Conservation (phyloP, 2,113 vertebrate genomes). For the Sceloporus undulatus region DNA sequence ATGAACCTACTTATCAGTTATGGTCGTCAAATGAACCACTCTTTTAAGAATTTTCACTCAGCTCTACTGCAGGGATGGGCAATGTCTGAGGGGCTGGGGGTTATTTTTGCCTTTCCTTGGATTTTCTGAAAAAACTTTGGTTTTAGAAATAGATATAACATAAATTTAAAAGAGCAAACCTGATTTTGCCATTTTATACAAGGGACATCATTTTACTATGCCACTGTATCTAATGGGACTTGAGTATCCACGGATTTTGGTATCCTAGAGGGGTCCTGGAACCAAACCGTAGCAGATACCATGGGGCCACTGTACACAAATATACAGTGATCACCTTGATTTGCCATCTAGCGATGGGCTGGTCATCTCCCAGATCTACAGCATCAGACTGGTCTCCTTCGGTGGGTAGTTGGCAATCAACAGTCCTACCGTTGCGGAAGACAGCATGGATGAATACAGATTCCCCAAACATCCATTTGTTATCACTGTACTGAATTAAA, state of each 20-base stretch:
- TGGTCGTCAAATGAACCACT: not conserved
- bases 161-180: too few species aligned
- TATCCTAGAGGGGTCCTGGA: too few species aligned
- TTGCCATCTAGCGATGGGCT: conserved; percentile 84
- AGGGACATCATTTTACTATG: too few species aligned
- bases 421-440: conserved; percentile 77
- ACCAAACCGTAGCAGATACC: too few species aligned
- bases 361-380: conserved; percentile 63
- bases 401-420: conserved; percentile 85
- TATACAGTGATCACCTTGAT: conserved; percentile 81
- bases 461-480: conserved; percentile 81
- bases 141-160: too few species aligned
- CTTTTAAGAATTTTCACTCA: not conserved
- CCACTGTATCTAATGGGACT: too few species aligned
- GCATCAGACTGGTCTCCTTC: conserved; percentile 65
- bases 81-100: too few species aligned
- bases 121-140: too few species aligned
- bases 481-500: conserved; percentile 77
- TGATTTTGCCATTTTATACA: too few species aligned
- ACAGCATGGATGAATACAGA: conserved; percentile 72
- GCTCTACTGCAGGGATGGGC: too few species aligned
- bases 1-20: not conserved
- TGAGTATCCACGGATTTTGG: too few species aligned
- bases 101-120: too few species aligned
- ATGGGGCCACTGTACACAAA: not conserved